These are phyloP conservation scores for Alligator sinensis DNA, from an alignment of 2,113 vertebrate species.

Conservation along the genomic window DNA sequence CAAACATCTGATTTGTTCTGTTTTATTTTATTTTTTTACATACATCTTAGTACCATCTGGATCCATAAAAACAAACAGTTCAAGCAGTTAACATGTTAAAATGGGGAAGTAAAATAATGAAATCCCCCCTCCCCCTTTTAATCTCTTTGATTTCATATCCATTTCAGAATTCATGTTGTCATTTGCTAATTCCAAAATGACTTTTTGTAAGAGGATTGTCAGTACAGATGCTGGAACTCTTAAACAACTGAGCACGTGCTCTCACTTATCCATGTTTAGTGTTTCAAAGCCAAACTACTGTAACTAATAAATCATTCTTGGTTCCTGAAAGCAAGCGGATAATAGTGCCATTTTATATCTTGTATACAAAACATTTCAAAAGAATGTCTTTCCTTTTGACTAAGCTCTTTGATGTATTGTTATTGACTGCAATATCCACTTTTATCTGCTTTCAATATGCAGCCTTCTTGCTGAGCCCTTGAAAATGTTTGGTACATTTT, in stretches of 20 bases:
- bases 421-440: not conserved
- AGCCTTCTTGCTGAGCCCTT: not conserved
- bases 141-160: constrained; percentile 49
- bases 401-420: constrained; percentile 13
- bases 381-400: not conserved
- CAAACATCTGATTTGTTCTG: constrained; percentile 58
- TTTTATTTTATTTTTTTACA: constrained; percentile 54
- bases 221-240: constrained; percentile 74
- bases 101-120: constrained; percentile 49
- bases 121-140: not conserved
- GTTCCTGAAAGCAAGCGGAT: constrained; percentile 45
- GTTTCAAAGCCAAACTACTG: constrained; percentile 61
- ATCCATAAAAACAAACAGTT: constrained; percentile 61
- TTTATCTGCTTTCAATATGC: constrained; percentile 18
- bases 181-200: constrained; percentile 57
- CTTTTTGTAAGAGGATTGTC: constrained; percentile 70
- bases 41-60: constrained; percentile 56
- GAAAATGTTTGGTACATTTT: not conserved
- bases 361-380: constrained; percentile 34
- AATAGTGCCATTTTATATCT: constrained; percentile 38
- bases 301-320: constrained; percentile 65
- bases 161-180: constrained; percentile 57
- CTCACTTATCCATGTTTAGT: constrained; percentile 27
- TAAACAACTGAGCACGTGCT: constrained; percentile 46
- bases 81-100: constrained; percentile 54